Conservation (phyloP, 2,888 invertebrate genomes). For the Himalopsyche tibetana region DNA sequence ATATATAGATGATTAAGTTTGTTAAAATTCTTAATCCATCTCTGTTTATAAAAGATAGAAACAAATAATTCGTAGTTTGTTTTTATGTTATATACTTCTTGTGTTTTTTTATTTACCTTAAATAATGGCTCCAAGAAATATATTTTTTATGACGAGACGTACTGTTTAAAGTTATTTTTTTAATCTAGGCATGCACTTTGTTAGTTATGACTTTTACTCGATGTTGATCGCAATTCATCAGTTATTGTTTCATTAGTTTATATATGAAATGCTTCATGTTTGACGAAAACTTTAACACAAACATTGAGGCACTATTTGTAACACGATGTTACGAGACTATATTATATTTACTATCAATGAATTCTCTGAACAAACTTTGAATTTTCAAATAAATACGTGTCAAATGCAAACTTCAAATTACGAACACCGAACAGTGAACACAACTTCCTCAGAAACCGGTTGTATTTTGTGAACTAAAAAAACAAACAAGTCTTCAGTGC, state of each 20-base stretch:
- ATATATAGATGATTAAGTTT: too few relatives aligned
- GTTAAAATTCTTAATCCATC: too few relatives aligned
- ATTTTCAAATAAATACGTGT: constrained; percentile 25
- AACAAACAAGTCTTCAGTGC: background rate
- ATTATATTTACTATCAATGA: background rate
- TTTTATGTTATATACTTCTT: too few relatives aligned
- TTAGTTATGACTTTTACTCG: too few relatives aligned
- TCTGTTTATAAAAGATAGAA: too few relatives aligned
- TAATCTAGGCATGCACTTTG: too few relatives aligned
- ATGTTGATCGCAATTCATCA: background rate
- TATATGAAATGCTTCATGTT: background rate
- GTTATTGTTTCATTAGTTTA: background rate
- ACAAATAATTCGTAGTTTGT: too few relatives aligned
- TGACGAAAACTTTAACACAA: background rate
- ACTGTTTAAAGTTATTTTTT: too few relatives aligned
- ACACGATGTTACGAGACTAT: background rate
- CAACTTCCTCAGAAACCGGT: background rate
- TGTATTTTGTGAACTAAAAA: constrained; percentile 6
- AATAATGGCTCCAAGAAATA: too few relatives aligned
- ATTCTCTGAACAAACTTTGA: background rate
- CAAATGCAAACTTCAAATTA: background rate
- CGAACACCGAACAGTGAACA: background rate
- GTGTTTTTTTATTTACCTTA: too few relatives aligned
- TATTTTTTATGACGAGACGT: too few relatives aligned
- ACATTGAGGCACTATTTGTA: background rate